Percentiles rank a stretch among this genome's conserved stretches.
phyloP scores from a whole-genome alignment of 2,888 invertebrate genomes.

The Phaedon cochleariae region DNA sequence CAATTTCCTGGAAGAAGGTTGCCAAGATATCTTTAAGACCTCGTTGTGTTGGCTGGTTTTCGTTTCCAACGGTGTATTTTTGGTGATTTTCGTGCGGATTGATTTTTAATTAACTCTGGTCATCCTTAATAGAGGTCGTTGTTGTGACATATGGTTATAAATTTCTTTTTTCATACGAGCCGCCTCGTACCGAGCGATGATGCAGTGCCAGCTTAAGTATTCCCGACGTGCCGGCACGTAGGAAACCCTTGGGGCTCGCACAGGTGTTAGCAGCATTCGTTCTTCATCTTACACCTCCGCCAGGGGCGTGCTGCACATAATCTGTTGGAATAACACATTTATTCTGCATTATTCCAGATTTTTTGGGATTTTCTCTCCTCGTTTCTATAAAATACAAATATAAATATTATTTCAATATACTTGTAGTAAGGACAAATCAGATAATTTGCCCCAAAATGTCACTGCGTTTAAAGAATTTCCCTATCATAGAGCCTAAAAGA shows the following conservation, averaged over 20 bases:
- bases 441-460: no score
- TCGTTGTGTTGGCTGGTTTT: no score
- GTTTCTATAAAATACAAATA: no score
- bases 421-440: no score
- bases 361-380: no score
- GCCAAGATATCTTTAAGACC: no score
- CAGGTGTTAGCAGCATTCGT: slow-evolving; percentile 57
- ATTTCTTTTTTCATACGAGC: slow-evolving; percentile 41
- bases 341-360: no score
- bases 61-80: no score
- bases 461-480: no score
- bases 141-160: slow-evolving; percentile 52
- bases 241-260: slow-evolving; percentile 54
- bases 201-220: slow-evolving; percentile 43
- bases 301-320: neutral
- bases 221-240: slow-evolving; percentile 57
- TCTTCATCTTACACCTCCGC: slow-evolving; percentile 51
- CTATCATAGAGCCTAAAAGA: no score
- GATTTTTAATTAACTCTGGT: slow-evolving; percentile 43
- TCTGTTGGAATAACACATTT: neutral
- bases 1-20: no score
- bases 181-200: slow-evolving; percentile 30
- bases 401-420: no score
- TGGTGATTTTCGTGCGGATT: neutral
- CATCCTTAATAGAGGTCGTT: slow-evolving; percentile 41